Evolutionary conservation across 2,888 invertebrate species (phyloP), one percentile per base, ranked within the genome.

Genomic region (Yponomeuta cagnagella): DNA sequence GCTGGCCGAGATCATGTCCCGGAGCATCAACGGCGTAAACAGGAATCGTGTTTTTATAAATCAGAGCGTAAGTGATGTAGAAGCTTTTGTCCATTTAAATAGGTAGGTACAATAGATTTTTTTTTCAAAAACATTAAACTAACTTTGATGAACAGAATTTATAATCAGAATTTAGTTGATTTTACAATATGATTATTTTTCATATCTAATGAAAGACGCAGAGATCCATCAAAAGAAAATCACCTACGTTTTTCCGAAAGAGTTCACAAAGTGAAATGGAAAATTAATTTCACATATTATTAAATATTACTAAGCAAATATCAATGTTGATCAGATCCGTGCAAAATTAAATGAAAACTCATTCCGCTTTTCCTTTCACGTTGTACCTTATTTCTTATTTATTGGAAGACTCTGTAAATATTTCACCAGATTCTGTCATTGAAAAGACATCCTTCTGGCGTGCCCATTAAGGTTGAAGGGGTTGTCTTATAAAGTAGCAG

Each of bases 331-430:
- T 15, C n/a, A 67, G 33, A 67, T n/a, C 23, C 63, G 78, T 75
- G 73, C 76, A 76, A 83, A 86, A 86, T 86, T 83, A 84, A 86
- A 87, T 85, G 82, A 81, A 70, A 85, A 84, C 80, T 87, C 86
- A 87, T 89, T 88, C 85, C 80, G 74, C 75, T 80, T 82, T 80
- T 84, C 81, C 80, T 87, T 87, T 85, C 82, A 82, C 81, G 76
- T 79, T 15, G 52, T 81, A 81, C 81, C 82, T 82, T 82, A 83
- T 85, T 82, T 82, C 77, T 78, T 81, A 48, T 69, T 69, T 71
- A 73, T 71, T 72, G 75, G 77, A 77, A 77, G 76, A 80, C 76
- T 43, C 43, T 83, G 87, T 89, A 87, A 89, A 89, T 85, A 88
- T 78, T 77, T 77, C 43, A 33, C 10, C 52, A 10, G 63, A 63